Evolutionary conservation across 2,888 invertebrate species (phyloP), one percentile per base, ranked within the genome.

Genomic region (Pseudococcus jackbeardsleyi): DNA sequence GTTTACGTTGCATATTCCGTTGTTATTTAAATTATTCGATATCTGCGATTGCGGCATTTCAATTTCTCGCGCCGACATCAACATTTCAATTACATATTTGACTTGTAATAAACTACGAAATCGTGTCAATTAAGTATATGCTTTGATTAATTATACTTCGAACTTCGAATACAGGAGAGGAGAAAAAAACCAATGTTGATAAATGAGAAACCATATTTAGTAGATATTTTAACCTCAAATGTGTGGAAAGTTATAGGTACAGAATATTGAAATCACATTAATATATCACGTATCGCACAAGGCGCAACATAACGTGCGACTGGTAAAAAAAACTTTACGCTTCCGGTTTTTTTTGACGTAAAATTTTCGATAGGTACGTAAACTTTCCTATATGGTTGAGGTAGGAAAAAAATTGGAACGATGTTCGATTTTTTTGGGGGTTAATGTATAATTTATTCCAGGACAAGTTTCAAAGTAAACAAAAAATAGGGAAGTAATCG

Each of bases 151-250:
- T 72, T 72, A 72, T 72, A 22, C 22, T 64, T 22, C 22, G 22
- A 22, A 22, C 22, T 64, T 22, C 22, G 22, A 22, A 64, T 64
- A 12, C 64, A 33, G 33, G 33, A 39, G 7, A 42, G 42, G 68
- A 26, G 26, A 17, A 72, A 39, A 72, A 72, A 72, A 72, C 33
- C 7, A 64, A 5, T 6, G 64, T 64, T 72, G 72, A 72, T 72
- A 39, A 72, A 72, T 72, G 72, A 72, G 72, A 72, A 33, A 72
- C 4, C 33, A 26, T 72, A 33, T 72, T 72, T 17, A 72, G 68
- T 26, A 59, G n/a, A 59, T 59, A 68, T 68, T 72, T 72, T 72
- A 39, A 72, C 72, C 72, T 39, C 72, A 72, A 72, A 72, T 6
- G 26, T 68, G 68, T 26, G n/a, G 15, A 68, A 68, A 68, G 26